Base-by-base conservation (phyloP, 2,797 vertebrate genomes). In the Zalophus californianus region DNA sequence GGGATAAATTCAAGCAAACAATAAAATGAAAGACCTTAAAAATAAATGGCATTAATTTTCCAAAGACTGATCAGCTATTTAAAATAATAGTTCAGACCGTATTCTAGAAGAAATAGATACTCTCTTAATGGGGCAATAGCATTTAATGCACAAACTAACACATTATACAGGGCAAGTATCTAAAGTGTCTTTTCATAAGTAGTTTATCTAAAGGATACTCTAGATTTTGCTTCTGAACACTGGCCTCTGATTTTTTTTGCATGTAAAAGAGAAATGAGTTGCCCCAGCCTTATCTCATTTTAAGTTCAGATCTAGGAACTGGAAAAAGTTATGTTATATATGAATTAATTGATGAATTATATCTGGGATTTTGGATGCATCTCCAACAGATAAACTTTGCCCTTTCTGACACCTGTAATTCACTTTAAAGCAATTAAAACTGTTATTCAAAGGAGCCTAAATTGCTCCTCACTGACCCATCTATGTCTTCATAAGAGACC, bases 1-100 rank as follows among this genome's bases (percentile, higher is more conserved):
- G 54, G 73, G 54, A 75, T 58, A 97, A 95, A 89, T 90, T 52
- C 94, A 94, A 96, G 44, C 60, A 84, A 95, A 86, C 58, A 77
- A 56, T 52, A 29, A 96, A 93, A 91, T 73, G 41, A 60, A 77
- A 68, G 56, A 32, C 20, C 54, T 94, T 85, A 84, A 88, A 85
- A 66, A 23, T 18, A 82, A 83, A 75, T 52, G 21, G 32, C 68
- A 73, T 91, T 85, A 5, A 54, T 85, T 62, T 93, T 64, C 92
- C 87, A 82, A 87, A 87, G 64, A 77, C 23, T 35, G 44, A 58
- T 72, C 50, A 70, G 38, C 66, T 95, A 64, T 72, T 77, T 91
- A 93, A 82, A 66, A 62, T 66, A 78, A 58, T 50, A 48, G 11
- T 93, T 95, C 87, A 62, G 10, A 73, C 38, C 18, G 75, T 50